phyloP scores from a whole-genome alignment of 2,888 invertebrate species.

The Halocaridina rubra region DNA sequence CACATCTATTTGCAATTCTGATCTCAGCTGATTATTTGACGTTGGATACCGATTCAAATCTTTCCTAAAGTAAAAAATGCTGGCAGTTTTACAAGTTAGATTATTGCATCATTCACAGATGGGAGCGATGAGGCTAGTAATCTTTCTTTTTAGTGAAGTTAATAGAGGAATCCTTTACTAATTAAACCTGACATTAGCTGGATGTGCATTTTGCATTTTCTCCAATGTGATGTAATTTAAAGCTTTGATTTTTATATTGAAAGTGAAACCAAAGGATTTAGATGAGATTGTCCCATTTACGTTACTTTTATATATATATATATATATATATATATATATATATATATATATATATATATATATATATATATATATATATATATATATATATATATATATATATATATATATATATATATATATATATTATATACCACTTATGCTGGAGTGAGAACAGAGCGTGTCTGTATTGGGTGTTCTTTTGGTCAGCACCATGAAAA shows the following conservation, averaged over 20 bases:
- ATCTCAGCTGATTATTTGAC: too few species aligned
- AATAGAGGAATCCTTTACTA: background rate
- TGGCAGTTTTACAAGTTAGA: too few species aligned
- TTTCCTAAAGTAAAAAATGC: too few species aligned
- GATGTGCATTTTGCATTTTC: background rate
- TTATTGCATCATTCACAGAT: too few species aligned
- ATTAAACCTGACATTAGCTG: background rate
- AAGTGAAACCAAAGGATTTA: background rate
- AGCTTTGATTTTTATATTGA: background rate
- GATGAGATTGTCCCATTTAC: background rate
- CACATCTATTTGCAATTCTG: too few species aligned
- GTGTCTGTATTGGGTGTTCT: too few species aligned
- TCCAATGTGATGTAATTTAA: background rate
- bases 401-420: conserved; percentile 1
- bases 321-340: background rate
- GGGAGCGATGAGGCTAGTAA: background rate
- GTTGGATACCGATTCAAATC: too few species aligned
- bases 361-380: background rate
- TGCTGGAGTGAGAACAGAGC: too few species aligned
- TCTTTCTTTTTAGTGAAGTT: background rate
- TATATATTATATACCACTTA: too few species aligned
- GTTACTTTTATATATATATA: background rate
- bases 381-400: conserved; percentile 7
- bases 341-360: background rate
- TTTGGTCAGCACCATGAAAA: too few species aligned